These are phyloP conservation scores for Centroberyx gerrardi DNA, from an alignment of 2,797 vertebrate genomes.

Conservation along the genomic window DNA sequence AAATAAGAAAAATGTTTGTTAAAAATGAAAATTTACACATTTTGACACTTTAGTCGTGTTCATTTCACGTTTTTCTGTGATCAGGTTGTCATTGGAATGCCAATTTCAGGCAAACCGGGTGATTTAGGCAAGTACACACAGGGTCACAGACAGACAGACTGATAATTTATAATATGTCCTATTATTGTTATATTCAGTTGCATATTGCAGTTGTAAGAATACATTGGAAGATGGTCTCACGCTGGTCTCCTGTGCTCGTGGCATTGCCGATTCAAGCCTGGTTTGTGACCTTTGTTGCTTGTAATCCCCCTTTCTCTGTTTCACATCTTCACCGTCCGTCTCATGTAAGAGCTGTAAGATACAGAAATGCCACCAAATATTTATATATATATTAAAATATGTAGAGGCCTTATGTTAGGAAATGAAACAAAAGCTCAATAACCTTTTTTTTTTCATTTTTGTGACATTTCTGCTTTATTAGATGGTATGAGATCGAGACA, in stretches of 20 bases:
- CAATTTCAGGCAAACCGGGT: too few relatives aligned
- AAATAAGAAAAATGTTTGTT: too few relatives aligned
- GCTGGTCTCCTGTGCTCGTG: neutral
- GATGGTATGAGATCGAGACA: neutral
- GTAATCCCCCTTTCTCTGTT: neutral
- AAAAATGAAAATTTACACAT: too few relatives aligned
- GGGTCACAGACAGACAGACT: neutral
- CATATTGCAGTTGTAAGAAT: neutral
- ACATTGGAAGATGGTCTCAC: neutral
- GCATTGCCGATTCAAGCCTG: neutral
- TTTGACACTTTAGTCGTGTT: too few relatives aligned
- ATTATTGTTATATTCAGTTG: too few relatives aligned
- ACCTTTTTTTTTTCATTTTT: slow-evolving; percentile 31
- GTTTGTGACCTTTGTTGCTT: neutral
- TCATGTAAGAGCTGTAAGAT: neutral
- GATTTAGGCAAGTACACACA: neutral
- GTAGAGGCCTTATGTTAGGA: slow-evolving; percentile 7
- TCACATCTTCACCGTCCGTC: neutral
- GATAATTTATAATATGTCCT: neutral
- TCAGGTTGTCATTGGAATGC: too few relatives aligned
- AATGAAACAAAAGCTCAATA: slow-evolving; percentile 14
- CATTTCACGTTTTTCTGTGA: too few relatives aligned
- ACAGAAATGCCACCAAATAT: slow-evolving; percentile 30
- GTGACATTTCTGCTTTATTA: slow-evolving; percentile 61
- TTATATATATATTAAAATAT: slow-evolving; percentile 17